A percentile compares a stretch with the other conserved stretches of the same genome.
These are phyloP conservation scores for Trichonephila inaurata DNA, from an alignment of 1,140 invertebrate species.

Conservation along the genomic window DNA sequence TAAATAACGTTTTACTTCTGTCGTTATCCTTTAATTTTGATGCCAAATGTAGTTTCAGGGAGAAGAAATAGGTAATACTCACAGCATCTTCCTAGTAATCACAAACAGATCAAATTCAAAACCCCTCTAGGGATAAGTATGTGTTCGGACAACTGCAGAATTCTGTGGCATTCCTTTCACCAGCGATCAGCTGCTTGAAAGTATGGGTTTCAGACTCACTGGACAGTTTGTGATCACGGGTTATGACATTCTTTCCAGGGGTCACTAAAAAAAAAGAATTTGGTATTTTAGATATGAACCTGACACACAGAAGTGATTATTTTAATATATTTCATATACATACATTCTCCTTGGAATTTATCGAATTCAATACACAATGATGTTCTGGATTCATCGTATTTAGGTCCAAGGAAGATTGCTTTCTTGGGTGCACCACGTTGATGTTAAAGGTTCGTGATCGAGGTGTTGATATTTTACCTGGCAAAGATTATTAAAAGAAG, in stretches of 20 bases:
- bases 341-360: constrained; percentile 73
- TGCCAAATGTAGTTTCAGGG: too few species aligned
- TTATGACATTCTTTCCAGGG: constrained; percentile 85
- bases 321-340: neutral
- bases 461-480: constrained; percentile 77
- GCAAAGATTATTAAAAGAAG: neutral
- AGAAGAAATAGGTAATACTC: neutral
- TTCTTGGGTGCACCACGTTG: constrained; percentile 81
- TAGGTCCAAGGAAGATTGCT: constrained; percentile 71
- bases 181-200: constrained; percentile 82
- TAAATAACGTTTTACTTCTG: too few species aligned
- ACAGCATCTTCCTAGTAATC: constrained; percentile 86
- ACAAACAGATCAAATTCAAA: constrained; percentile 87
- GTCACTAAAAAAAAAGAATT: constrained; percentile 81
- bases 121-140: constrained; percentile 91
- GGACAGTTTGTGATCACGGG: constrained; percentile 85
- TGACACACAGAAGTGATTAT: too few species aligned
- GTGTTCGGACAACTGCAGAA: constrained; percentile 91
- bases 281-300: too few species aligned
- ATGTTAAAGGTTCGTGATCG: constrained; percentile 72
- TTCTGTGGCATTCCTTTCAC: constrained; percentile 77
- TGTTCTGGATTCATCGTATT: constrained; percentile 71
- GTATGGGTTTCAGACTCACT: constrained; percentile 86
- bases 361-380: constrained; percentile 74
- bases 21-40: too few species aligned